These are phyloP conservation scores for Eristalis pertinax DNA, from an alignment of 2,888 invertebrate species.

Conservation along the genomic window DNA sequence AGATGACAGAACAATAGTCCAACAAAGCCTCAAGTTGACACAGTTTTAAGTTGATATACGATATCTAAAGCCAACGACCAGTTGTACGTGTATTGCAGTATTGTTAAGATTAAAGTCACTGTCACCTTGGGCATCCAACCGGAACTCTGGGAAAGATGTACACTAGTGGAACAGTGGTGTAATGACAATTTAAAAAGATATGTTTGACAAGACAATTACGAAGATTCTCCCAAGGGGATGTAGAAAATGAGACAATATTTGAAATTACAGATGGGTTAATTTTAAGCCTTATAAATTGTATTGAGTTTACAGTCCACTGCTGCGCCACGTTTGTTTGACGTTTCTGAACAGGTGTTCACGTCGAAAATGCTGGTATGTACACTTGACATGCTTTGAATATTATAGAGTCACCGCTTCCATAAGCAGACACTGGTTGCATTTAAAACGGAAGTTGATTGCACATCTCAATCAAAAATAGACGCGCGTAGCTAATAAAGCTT, in stretches of 20 bases:
- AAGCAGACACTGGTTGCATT: background rate
- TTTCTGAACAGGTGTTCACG: background rate
- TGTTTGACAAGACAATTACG: background rate
- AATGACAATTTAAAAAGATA: background rate
- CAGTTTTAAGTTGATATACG: background rate
- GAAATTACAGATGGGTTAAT: background rate
- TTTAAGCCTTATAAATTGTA: background rate
- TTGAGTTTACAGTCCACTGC: background rate
- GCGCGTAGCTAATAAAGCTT: too few species aligned
- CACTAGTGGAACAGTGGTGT: background rate
- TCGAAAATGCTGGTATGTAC: background rate
- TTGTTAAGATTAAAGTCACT: background rate
- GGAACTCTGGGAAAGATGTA: background rate
- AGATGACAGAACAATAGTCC: background rate
- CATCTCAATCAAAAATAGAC: too few species aligned
- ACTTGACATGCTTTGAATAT: background rate
- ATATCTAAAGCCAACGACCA: background rate
- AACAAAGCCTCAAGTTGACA: background rate
- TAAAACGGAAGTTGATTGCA: background rate
- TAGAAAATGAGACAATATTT: too few species aligned
- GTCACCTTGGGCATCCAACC: background rate
- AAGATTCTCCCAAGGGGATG: background rate
- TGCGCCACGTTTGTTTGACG: background rate
- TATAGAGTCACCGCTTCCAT: background rate
- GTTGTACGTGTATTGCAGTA: background rate